Evolutionary conservation across 2,888 invertebrate genomes (phyloP).

Genomic region (Epistrophella euchroma): DNA sequence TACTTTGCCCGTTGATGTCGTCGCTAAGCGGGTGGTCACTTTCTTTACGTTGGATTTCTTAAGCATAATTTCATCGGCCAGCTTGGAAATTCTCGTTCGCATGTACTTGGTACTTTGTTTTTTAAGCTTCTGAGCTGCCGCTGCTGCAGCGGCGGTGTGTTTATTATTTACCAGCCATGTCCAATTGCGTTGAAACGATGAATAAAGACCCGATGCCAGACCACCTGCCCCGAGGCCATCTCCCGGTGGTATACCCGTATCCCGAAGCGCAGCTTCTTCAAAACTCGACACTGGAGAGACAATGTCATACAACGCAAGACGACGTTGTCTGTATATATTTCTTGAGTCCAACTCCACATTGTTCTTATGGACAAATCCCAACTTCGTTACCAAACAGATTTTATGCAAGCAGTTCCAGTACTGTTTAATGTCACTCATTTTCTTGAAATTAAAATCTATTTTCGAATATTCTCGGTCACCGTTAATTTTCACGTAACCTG

Average conservation of each 20-base stretch:
- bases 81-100: conserved; percentile 57
- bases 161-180: conserved; percentile 83
- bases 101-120: conserved; percentile 49
- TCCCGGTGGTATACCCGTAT: conserved; percentile 88
- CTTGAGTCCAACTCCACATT: not conserved
- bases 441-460: conserved; percentile 85
- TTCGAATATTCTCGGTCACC: conserved; percentile 85
- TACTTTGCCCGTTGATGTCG: conserved; percentile 41
- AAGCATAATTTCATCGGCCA: conserved; percentile 19
- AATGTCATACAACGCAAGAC: conserved; percentile 76
- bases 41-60: conserved; percentile 43
- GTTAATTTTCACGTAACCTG: conserved; percentile 87
- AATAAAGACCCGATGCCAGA: conserved; percentile 88
- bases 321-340: conserved; percentile 54
- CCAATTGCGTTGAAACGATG: conserved; percentile 88
- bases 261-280: conserved; percentile 82
- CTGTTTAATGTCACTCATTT: conserved; percentile 85
- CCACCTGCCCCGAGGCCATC: conserved; percentile 88
- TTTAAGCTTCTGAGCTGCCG: conserved; percentile 54
- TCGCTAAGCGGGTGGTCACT: conserved; percentile 48
- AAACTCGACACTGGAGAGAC: conserved; percentile 77
- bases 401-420: conserved; percentile 90
- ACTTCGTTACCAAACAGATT: conserved; percentile 87
- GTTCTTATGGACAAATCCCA: conserved; percentile 82
- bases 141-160: conserved; percentile 51